Evolutionary conservation across 1,140 invertebrate genomes (phyloP).

Genomic region (Drosophila lacteicornis): DNA sequence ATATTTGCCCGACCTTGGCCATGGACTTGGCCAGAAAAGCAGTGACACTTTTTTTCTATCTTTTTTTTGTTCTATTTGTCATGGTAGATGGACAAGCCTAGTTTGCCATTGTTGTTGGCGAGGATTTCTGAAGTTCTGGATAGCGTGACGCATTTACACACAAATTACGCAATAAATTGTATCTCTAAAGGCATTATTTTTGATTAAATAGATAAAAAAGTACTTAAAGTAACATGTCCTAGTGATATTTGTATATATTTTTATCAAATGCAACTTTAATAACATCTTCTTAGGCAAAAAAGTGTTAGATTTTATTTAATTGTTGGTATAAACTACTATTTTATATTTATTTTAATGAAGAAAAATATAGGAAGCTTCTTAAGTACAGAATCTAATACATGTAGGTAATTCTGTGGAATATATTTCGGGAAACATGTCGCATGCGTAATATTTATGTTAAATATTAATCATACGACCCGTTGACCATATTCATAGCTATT

Average conservation of each 20-base stretch:
- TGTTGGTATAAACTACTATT: too few relatives aligned
- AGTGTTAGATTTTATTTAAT: too few relatives aligned
- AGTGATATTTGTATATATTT: not conserved
- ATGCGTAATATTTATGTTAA: not conserved
- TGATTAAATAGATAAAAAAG: not conserved
- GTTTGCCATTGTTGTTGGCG: constrained; percentile 34
- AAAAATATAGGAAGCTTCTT: too few relatives aligned
- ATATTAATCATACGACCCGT: constrained; percentile 26
- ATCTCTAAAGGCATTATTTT: not conserved
- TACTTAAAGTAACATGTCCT: not conserved
- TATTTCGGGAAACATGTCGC: too few relatives aligned
- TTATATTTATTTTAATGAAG: not conserved
- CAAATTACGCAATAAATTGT: constrained; percentile 51
- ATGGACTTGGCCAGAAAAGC: constrained; percentile 56
- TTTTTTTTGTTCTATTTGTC: constrained; percentile 50
- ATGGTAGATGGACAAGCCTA: constrained; percentile 49
- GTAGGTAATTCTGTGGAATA: too few relatives aligned
- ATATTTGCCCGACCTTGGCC: constrained; percentile 55
- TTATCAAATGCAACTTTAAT: not conserved
- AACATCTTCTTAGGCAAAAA: too few relatives aligned
- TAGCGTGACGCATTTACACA: constrained; percentile 34
- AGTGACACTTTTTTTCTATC: constrained; percentile 13
- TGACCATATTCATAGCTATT: not conserved
- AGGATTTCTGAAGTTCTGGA: constrained; percentile 29
- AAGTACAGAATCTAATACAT: too few relatives aligned